Percentiles rank a stretch among this genome's conserved stretches.
These are phyloP conservation scores for Spermophilus dauricus DNA, from an alignment of 2,113 vertebrate genomes.

Conservation along the genomic window DNA sequence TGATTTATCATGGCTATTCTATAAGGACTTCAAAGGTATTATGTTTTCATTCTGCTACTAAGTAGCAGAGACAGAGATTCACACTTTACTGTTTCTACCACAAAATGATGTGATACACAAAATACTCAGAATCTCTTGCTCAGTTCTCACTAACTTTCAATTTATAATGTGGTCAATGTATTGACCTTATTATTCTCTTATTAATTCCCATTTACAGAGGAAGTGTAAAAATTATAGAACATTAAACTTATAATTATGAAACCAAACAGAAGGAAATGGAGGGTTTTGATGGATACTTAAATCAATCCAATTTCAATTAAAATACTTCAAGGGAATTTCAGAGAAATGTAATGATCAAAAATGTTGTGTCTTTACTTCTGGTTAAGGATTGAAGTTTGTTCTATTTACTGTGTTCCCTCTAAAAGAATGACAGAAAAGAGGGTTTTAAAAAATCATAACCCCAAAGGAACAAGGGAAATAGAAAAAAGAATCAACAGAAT, in stretches of 20 bases:
- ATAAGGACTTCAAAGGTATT: neutral
- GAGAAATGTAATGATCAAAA: slow-evolving; percentile 25
- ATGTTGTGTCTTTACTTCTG: slow-evolving; percentile 49
- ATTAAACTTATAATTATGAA: slow-evolving; percentile 62
- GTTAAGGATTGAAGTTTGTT: slow-evolving; percentile 18
- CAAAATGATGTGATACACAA: slow-evolving; percentile 44
- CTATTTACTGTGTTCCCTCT: neutral
- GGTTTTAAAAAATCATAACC: neutral
- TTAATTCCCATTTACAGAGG: slow-evolving; percentile 28
- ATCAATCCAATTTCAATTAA: slow-evolving; percentile 42
- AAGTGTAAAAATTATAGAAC: slow-evolving; percentile 28
- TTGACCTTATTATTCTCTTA: neutral
- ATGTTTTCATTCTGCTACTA: slow-evolving; percentile 25
- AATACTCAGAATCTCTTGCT: neutral
- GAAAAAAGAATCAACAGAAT: neutral
- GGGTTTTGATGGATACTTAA: slow-evolving; percentile 18
- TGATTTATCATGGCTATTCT: slow-evolving; percentile 22
- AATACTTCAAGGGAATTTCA: slow-evolving; percentile 47
- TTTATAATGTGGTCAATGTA: slow-evolving; percentile 22
- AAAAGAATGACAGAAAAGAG: neutral
- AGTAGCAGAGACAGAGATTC: slow-evolving; percentile 5
- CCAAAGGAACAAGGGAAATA: neutral
- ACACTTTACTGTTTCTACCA: slow-evolving; percentile 29
- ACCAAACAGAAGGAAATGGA: slow-evolving; percentile 12
- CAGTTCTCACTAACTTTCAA: neutral